These are phyloP conservation scores for Mobula birostris DNA, from an alignment of 2,113 vertebrate genomes.

Conservation along the genomic window DNA sequence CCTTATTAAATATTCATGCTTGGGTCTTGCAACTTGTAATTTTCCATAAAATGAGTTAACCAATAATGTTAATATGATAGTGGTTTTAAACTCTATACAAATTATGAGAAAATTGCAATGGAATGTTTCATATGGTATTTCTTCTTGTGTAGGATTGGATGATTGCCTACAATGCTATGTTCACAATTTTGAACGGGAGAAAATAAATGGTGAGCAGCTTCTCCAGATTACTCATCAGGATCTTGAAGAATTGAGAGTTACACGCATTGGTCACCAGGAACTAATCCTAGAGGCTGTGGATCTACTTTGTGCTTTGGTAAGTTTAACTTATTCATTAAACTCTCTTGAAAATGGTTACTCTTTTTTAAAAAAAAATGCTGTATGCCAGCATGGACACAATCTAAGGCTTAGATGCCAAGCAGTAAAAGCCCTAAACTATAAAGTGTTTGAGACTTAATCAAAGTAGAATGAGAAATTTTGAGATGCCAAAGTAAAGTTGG, in stretches of 20 bases:
- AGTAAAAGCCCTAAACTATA: not conserved
- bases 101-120: not conserved
- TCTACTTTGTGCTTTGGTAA: slow-evolving; percentile 92
- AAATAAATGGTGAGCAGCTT: slow-evolving; percentile 90
- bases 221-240: slow-evolving; percentile 94
- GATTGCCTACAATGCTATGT: slow-evolving; percentile 90
- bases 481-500: not conserved
- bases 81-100: no score
- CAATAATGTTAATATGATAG: not conserved
- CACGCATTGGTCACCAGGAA: slow-evolving; percentile 91
- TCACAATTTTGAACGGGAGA: slow-evolving; percentile 84
- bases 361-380: no score
- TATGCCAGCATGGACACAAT: not conserved
- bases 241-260: slow-evolving; percentile 86
- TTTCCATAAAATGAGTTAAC: not conserved
- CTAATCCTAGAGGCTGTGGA: slow-evolving; percentile 92
- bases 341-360: no score
- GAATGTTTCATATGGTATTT: slow-evolving; percentile 13
- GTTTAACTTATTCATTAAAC: slow-evolving; percentile 45
- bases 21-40: not conserved
- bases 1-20: not conserved
- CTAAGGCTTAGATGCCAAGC: not conserved
- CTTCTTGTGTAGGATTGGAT: slow-evolving; percentile 70
- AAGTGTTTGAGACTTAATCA: not conserved
- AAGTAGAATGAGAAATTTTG: not conserved